Base-by-base conservation (phyloP, 2,113 vertebrate genomes). In the Apteryx owenii region DNA sequence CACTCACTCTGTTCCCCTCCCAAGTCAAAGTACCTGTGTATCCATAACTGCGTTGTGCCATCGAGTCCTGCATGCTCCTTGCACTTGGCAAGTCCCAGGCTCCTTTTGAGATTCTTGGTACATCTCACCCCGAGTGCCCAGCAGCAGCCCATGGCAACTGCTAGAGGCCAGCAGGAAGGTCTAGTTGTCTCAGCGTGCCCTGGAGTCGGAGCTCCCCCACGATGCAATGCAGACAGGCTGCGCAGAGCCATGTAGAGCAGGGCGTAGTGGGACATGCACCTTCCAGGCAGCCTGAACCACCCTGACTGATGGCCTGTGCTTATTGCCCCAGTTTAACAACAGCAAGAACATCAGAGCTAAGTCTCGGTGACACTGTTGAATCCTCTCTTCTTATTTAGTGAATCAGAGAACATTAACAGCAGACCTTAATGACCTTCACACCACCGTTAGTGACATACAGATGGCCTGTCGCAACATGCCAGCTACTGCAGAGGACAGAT, bases 391-490 rank as follows among this genome's bases (percentile, higher is more conserved):
- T 6, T 44, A 7, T 5, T 11, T 85, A 99, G 99, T 99, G 96
- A 99, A 99, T 91, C 99, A 99, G 96, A 99, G 98, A 93, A 98
- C 97, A 1, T 97, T 99, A 84, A 99, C 98, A 3, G 95, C 98
- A 0, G 99, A 99, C 93, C 98, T 99, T 60, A 98, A 97, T 76
- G 99, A 99, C 97, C 98, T 99, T 82, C 99, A 99, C 51, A 95
- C 96, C 97, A 99, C 99, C 5, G 98, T 99, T 89, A 97, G 98
- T 61, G 99, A 99, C 98, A 99, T 99, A 71, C 98, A 99, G 97
- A 97, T 91, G 1, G 99, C 99, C 85, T 99, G 99, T 91, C 98
- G 98, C 97, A 99, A 97, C 95, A 99, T 99, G 98, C 96, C 98
- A 13, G 98, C 98, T 54, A 98, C 98, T 2, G 89, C 98, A 0